phyloP scores from a whole-genome alignment of 2,888 invertebrate species.

The Ichneumoninae sp. region DNA sequence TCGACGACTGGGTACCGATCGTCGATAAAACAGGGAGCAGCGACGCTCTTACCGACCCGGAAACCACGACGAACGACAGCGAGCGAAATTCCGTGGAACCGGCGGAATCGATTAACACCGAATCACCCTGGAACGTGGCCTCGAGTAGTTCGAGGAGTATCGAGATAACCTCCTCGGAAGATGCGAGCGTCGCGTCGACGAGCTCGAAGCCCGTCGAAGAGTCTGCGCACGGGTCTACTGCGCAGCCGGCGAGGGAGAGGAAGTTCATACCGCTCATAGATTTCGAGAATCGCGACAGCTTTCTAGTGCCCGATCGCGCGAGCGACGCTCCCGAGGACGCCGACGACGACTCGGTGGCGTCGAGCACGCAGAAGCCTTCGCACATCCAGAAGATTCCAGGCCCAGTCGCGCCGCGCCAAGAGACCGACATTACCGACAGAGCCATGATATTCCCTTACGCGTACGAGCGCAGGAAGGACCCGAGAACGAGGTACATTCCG shows the following conservation, averaged over 20 bases:
- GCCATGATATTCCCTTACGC: conserved; percentile 81
- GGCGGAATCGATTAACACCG: neutral
- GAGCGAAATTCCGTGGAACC: conserved; percentile 45
- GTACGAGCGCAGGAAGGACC: conserved; percentile 81
- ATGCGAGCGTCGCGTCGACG: neutral
- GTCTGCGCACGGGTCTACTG: neutral
- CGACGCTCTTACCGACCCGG: neutral
- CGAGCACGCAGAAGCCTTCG: conserved; percentile 67
- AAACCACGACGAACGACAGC: conserved; percentile 48
- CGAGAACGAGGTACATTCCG: conserved; percentile 82
- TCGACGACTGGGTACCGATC: conserved; percentile 79
- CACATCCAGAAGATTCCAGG: conserved; percentile 79
- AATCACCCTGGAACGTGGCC: conserved; percentile 3
- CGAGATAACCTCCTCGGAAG: neutral
- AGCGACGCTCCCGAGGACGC: conserved; percentile 40
- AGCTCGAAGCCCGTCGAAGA: neutral
- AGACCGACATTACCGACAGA: conserved; percentile 37
- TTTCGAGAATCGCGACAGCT: conserved; percentile 66
- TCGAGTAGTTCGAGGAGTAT: conserved; percentile 24
- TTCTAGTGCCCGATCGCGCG: conserved; percentile 60
- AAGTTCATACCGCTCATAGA: conserved; percentile 80
- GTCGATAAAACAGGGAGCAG: conserved; percentile 38
- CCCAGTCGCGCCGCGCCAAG: conserved; percentile 44
- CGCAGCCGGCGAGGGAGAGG: conserved; percentile 65
- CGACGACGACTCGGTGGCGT: conserved; percentile 15